phyloP scores from a whole-genome alignment of 1,140 invertebrate genomes.

The Conopomorpha cramerella region DNA sequence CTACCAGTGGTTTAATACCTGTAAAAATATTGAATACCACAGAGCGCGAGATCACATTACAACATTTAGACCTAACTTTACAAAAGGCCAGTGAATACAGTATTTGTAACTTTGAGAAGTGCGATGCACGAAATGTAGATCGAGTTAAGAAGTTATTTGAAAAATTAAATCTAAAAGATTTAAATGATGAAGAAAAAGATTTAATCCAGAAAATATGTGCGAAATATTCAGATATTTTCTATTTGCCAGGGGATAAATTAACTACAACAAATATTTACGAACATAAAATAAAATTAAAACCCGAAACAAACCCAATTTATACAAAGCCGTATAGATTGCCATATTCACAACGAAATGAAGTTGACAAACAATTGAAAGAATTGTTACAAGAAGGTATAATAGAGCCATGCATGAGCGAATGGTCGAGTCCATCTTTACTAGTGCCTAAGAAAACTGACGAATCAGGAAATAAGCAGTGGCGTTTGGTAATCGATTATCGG shows the following conservation, averaged over 20 bases:
- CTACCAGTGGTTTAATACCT: not conserved
- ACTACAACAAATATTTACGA: not conserved
- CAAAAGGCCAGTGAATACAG: not conserved
- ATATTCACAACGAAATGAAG: not conserved
- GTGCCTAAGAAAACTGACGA: too few species aligned
- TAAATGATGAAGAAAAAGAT: not conserved
- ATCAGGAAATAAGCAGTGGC: too few species aligned
- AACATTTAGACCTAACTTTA: not conserved
- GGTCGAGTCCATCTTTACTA: too few species aligned
- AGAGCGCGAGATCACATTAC: not conserved
- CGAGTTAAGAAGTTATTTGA: not conserved
- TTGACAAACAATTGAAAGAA: too few species aligned
- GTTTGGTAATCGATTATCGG: too few species aligned
- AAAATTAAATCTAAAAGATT: not conserved
- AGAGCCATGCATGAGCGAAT: too few species aligned
- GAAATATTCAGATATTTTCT: not conserved
- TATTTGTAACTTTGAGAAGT: not conserved
- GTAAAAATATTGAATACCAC: slow-evolving; percentile 2
- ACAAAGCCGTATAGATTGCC: not conserved
- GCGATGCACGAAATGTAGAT: not conserved
- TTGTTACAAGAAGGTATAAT: too few species aligned
- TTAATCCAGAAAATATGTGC: not conserved
- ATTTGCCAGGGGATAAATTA: not conserved
- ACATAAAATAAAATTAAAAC: not conserved
- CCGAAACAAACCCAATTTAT: not conserved